Percentiles rank a stretch among this genome's conserved stretches.
Evolutionary conservation across 2,888 invertebrate genomes (phyloP).

Genomic region (Synergus gifuensis): DNA sequence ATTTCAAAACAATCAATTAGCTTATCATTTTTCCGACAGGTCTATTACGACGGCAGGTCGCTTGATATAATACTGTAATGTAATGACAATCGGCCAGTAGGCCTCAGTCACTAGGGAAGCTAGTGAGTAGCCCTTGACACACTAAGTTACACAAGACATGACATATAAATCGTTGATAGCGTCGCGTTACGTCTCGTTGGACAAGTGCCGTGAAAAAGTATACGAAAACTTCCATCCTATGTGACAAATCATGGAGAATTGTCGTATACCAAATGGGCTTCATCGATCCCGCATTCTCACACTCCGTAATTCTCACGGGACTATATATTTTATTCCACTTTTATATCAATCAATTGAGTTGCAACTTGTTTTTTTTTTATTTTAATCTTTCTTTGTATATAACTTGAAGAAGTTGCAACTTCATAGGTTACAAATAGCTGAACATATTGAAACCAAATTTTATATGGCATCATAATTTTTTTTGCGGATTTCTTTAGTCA

Average conservation of each 20-base stretch:
- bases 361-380: no score
- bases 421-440: no score
- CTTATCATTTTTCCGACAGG: constrained; percentile 59
- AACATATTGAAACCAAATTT: no score
- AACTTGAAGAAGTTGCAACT: no score
- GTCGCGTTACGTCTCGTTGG: constrained; percentile 61
- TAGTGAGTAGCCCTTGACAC: constrained; percentile 72
- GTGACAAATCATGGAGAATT: constrained; percentile 19
- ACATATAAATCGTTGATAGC: constrained; percentile 48
- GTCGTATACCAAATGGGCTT: background rate
- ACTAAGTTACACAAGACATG: constrained; percentile 67
- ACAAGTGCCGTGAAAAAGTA: constrained; percentile 24
- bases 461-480: no score
- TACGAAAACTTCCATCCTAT: constrained; percentile 6
- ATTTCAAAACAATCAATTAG: constrained; percentile 61
- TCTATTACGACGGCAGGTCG: constrained; percentile 43
- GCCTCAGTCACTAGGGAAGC: constrained; percentile 57
- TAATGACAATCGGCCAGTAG: constrained; percentile 9
- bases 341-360: background rate
- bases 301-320: constrained; percentile 31
- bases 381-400: no score
- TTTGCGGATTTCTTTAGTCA: no score
- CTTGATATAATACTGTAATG: constrained; percentile 45
- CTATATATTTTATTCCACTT: background rate
- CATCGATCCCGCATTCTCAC: constrained; percentile 28